Evolutionary conservation across 2,797 vertebrate species (phyloP).

Genomic region (Etheostoma perlongum): DNA sequence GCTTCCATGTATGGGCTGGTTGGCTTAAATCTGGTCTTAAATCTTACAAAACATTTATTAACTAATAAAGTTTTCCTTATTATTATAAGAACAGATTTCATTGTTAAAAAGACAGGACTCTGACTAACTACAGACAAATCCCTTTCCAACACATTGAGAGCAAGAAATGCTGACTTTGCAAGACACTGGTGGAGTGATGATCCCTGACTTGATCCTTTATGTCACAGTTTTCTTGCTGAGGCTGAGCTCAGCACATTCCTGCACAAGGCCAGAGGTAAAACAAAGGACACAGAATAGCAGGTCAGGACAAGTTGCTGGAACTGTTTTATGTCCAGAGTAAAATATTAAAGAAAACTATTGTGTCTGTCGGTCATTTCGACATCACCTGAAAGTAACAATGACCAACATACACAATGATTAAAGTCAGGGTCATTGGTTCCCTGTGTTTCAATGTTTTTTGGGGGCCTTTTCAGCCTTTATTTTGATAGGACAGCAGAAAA

Average conservation of each 20-base stretch:
- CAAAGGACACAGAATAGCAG: conserved; percentile 12
- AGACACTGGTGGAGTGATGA: conserved; percentile 1
- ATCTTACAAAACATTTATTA: background rate
- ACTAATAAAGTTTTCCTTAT: background rate
- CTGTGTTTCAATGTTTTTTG: conserved; percentile 55
- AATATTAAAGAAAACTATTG: conserved; percentile 9
- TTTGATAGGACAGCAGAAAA: no score
- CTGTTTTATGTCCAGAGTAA: conserved; percentile 19
- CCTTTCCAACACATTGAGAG: conserved; percentile 11
- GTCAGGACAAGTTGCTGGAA: conserved; percentile 11
- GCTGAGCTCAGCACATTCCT: conserved; percentile 63
- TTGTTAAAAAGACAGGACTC: background rate
- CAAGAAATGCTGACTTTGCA: conserved; percentile 38
- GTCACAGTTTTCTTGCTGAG: conserved; percentile 6
- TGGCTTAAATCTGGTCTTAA: background rate
- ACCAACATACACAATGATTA: conserved; percentile 16
- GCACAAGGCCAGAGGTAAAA: conserved; percentile 42
- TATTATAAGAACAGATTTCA: background rate
- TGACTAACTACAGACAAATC: background rate
- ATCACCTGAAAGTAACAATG: conserved; percentile 16
- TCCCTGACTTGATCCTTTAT: conserved; percentile 32
- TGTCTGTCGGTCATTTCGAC: conserved; percentile 15
- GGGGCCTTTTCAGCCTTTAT: no score
- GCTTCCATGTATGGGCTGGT: background rate
- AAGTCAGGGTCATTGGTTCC: conserved; percentile 16